These are phyloP conservation scores for Drosophila affinis DNA, from an alignment of 2,888 invertebrate genomes.

Conservation along the genomic window DNA sequence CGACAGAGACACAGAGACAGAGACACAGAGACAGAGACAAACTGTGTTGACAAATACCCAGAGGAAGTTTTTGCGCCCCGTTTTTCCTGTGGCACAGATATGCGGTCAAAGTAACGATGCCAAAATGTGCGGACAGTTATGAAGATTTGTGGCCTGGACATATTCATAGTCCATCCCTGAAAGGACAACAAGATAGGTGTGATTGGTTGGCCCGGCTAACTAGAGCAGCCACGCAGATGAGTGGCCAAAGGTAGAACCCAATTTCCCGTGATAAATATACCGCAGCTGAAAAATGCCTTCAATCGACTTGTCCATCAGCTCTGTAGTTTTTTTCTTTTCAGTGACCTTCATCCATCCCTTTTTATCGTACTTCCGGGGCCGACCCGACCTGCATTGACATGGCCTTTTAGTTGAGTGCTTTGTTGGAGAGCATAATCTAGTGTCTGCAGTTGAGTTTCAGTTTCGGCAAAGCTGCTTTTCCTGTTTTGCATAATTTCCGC, in stretches of 20 bases:
- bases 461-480: conserved; percentile 72
- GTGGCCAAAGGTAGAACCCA: background rate
- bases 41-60: conserved; percentile 69
- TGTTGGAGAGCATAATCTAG: conserved; percentile 60
- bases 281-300: background rate
- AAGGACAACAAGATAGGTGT: conserved; percentile 7
- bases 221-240: background rate
- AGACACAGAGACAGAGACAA: conserved; percentile 16
- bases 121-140: conserved; percentile 60
- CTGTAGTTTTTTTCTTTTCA: background rate
- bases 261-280: background rate
- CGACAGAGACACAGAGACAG: conserved; percentile 8
- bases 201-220: conserved; percentile 14
- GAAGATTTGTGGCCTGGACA: conserved; percentile 56
- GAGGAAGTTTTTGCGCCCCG: conserved; percentile 38
- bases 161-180: background rate
- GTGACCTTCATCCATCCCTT: conserved; percentile 15
- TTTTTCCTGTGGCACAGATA: conserved; percentile 47
- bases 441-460: conserved; percentile 70
- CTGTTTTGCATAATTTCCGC: conserved; percentile 78
- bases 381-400: conserved; percentile 66
- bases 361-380: conserved; percentile 34
- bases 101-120: conserved; percentile 34
- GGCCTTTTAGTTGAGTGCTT: conserved; percentile 53
- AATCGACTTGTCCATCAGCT: background rate